These are phyloP conservation scores for Heteronetta atricapilla DNA, from an alignment of 2,113 vertebrate genomes.

Conservation along the genomic window DNA sequence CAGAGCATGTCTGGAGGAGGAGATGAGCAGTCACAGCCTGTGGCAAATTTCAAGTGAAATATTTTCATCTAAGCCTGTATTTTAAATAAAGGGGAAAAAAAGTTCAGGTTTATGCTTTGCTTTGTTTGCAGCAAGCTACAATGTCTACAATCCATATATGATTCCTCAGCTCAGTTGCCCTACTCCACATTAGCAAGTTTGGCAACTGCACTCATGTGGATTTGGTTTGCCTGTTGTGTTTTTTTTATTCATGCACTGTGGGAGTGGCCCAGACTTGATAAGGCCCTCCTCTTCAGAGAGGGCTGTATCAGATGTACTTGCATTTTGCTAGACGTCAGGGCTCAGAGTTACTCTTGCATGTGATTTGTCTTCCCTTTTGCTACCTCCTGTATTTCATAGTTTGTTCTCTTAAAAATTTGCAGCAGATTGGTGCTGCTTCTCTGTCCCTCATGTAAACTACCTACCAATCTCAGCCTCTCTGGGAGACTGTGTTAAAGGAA, in stretches of 20 bases:
- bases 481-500: rapidly evolving
- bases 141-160: rapidly evolving
- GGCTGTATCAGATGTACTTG: rapidly evolving
- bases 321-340: rapidly evolving
- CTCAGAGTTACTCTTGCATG: neutral
- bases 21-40: neutral
- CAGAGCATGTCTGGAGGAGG: neutral
- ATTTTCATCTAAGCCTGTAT: neutral
- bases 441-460: neutral
- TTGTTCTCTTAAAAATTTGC: neutral
- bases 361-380: neutral
- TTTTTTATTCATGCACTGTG: too few species aligned
- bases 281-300: neutral
- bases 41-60: neutral
- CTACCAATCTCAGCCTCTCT: neutral
- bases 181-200: neutral
- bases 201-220: neutral
- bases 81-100: neutral
- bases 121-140: neutral
- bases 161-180: neutral
- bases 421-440: neutral
- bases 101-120: rapidly evolving
- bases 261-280: neutral
- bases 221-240: neutral
- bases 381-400: rapidly evolving